phyloP scores from a whole-genome alignment of 1,140 invertebrate genomes.

The Mycetomoellerius zeteki region DNA sequence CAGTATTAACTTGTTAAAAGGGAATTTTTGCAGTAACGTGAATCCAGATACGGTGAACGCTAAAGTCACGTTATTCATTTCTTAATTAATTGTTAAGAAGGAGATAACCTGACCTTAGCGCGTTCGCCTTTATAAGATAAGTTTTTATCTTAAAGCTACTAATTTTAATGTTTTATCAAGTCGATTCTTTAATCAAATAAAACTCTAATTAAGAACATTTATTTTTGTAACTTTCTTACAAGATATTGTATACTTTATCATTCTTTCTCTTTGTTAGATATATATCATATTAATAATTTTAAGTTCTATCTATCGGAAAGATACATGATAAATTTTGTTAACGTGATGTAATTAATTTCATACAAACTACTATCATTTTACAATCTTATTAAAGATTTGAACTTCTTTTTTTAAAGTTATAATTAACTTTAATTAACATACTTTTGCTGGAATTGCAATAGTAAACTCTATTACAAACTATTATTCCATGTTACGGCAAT shows the following conservation, averaged over 20 bases:
- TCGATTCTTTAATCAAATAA: not conserved
- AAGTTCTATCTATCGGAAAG: not conserved
- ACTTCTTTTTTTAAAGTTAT: not conserved
- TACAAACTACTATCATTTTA: not conserved
- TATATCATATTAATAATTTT: not conserved
- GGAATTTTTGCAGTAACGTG: too few relatives aligned
- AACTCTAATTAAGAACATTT: not conserved
- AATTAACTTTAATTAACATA: constrained; percentile 6
- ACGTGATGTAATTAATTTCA: not conserved
- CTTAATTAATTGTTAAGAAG: too few relatives aligned
- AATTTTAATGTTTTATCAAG: not conserved
- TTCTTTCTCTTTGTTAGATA: not conserved
- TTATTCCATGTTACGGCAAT: not conserved
- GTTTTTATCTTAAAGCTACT: not conserved
- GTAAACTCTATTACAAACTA: not conserved
- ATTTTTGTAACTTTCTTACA: not conserved
- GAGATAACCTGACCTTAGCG: too few relatives aligned
- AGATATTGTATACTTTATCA: not conserved
- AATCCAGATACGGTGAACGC: too few relatives aligned
- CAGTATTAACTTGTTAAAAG: not conserved
- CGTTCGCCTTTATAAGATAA: not conserved
- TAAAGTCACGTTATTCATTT: too few relatives aligned
- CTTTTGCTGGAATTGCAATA: not conserved
- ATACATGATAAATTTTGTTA: not conserved
- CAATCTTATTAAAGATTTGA: not conserved